Base-by-base conservation (phyloP, 2,888 invertebrate species). In the Erebia palarica region DNA sequence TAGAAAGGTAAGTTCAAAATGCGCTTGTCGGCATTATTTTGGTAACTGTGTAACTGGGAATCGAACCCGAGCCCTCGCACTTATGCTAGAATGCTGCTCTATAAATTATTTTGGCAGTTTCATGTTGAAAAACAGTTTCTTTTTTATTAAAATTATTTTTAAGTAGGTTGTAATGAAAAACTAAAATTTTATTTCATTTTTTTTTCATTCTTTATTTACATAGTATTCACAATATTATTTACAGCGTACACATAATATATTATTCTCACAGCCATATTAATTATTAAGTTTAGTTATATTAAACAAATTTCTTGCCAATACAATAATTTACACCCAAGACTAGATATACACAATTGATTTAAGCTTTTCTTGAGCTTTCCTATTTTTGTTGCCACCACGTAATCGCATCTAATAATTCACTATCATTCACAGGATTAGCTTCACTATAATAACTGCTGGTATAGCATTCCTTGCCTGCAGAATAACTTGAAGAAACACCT, bases 381-480 rank as follows among this genome's bases (percentile, higher is more conserved):
- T 84, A 92, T 86, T 94, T 94, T 81, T 96, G 95, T 82, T 97
- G 96, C 96, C 96, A 97, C 94, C 96, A 96, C 73, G 96, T 95
- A 78, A 97, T 96, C 69, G 96, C 96, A 79, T 98, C 97, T 36
- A 98, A 93, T 11, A 98, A 94, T 78, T 97, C 97, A 76, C 97
- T 97, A 83, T 97, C 97, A 80, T 97, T 96, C 89, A 96, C 96
- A 18, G 96, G 95, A 76, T 95, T 96, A 73, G 92, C 89, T 76
- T 93, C 75, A 53, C 69, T 68, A n/a, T 69, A 74, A 53, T 71
- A 74, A 27, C 59, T 68, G 4, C 81, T 71, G 11, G 80, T 75
- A 47, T 82, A 79, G 57, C 79, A 87, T 18, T 83, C 81, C 59
- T 82, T 79, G 13, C 75, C 79, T n/a, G 83, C 73, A 5, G 89